Base-by-base conservation (phyloP, 2,888 invertebrate genomes). In the Orchesellides sinensis region DNA sequence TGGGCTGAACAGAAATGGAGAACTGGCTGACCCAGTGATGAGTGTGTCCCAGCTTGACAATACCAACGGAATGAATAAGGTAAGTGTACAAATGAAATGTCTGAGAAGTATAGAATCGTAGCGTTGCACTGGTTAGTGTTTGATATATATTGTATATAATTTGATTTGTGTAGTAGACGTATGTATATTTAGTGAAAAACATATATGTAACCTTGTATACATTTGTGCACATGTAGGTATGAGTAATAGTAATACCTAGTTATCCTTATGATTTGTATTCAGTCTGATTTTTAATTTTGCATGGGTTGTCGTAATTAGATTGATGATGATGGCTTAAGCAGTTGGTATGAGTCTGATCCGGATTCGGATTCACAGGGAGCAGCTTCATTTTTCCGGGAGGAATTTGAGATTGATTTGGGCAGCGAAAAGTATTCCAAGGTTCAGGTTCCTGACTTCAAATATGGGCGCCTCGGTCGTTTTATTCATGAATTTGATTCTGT, bases 401-500 rank as follows among this genome's bases (percentile, higher is more conserved):
- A 94, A 86, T 93, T 97, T 88, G 96, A 97, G 89, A 92, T 98
- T 87, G 95, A 94, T 89, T 90, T 93, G 56, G 92, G 93, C 63
- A 92, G 93, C 27, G 94, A 94, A 86, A 84, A 84, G 25, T 84
- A 88, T 61, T 77, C 87, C 10, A 95, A 94, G 90, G 96, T 98
- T 88, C 93, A 95, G 88, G 96, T 98, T 6, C 94, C 95, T 14
- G 94, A 95, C 89, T 96, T 96, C 89, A 93, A 93, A 84, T 94
- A 95, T 86, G 96, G 96, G 0, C 93, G 94, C 40, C 93, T 93
- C 59, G 96, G 97, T 73, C 93, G 95, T 85, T 97, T 98, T 89
- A 94, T 98, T 88, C 98, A 98, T 89, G 98, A 98, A 90, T 98
- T 98, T 90, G 94, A 93, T 87, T 93, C 93, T 87, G 88, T 87